These are phyloP conservation scores for Phalloptychus januarius DNA, from an alignment of 2,797 vertebrate species.

Conservation along the genomic window DNA sequence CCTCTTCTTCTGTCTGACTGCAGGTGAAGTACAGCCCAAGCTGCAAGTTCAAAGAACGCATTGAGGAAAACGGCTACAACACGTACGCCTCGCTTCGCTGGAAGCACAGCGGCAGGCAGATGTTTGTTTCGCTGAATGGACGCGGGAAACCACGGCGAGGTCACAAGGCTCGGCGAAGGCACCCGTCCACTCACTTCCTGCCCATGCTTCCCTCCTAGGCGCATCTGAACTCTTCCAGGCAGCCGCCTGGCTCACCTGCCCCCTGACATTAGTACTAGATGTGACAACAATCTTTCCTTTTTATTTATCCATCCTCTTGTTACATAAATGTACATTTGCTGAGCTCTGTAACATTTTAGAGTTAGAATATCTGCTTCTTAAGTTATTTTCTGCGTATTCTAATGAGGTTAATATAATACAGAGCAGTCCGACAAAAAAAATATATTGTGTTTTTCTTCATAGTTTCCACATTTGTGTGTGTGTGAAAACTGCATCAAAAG, in stretches of 20 bases:
- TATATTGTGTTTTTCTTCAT: constrained; percentile 33
- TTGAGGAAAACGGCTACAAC: constrained; percentile 95
- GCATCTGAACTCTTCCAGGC: constrained; percentile 48
- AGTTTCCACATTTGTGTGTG: constrained; percentile 21
- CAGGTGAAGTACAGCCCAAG: constrained; percentile 90
- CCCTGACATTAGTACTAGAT: constrained; percentile 36
- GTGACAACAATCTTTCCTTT: constrained; percentile 51
- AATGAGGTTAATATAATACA: constrained; percentile 58
- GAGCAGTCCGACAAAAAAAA: constrained; percentile 57
- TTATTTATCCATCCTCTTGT: constrained; percentile 54
- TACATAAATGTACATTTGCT: constrained; percentile 76
- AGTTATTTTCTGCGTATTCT: constrained; percentile 78
- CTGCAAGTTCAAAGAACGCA: constrained; percentile 93
- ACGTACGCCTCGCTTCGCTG: constrained; percentile 90
- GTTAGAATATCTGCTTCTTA: constrained; percentile 72
- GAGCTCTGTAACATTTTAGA: constrained; percentile 73
- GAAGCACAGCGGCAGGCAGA: constrained; percentile 87
- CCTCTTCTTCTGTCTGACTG: constrained; percentile 10
- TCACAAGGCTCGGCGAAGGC: constrained; percentile 84
- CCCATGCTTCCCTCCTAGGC: constrained; percentile 88
- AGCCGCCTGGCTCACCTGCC: constrained; percentile 28
- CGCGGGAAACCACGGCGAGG: constrained; percentile 84
- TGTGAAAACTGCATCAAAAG: constrained; percentile 29
- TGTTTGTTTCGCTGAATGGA: constrained; percentile 91
- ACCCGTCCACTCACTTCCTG: constrained; percentile 92